Conservation (phyloP, 2,888 invertebrate genomes). For the Acleris laterana region DNA sequence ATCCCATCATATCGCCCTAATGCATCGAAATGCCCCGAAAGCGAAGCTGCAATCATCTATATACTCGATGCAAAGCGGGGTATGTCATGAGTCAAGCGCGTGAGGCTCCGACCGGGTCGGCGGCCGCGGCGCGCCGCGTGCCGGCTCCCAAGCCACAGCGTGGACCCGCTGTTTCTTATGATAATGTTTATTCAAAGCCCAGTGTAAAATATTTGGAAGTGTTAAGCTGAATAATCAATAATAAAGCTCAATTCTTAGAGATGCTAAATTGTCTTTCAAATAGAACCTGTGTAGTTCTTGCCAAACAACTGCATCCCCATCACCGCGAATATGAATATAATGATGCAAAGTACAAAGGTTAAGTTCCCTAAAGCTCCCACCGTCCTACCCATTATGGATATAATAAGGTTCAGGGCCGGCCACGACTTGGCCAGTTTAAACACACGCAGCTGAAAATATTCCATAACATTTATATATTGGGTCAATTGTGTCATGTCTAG, state of each 20-base stretch:
- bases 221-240: slow-evolving; percentile 80
- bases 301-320: slow-evolving; percentile 99
- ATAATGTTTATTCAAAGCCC: slow-evolving; percentile 81
- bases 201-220: slow-evolving; percentile 79
- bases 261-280: slow-evolving; percentile 80
- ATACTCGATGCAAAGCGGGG: slow-evolving; percentile 81
- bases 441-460: slow-evolving; percentile 93
- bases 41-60: slow-evolving; percentile 84
- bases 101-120: slow-evolving; percentile 63
- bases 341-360: slow-evolving; percentile 97
- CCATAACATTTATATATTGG: slow-evolving; percentile 66
- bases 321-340: slow-evolving; percentile 98
- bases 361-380: slow-evolving; percentile 97
- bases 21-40: slow-evolving; percentile 76
- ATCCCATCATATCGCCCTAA: slow-evolving; percentile 80
- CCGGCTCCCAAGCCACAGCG: slow-evolving; percentile 80
- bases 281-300: slow-evolving; percentile 91
- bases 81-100: slow-evolving; percentile 80
- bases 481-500: slow-evolving; percentile 37
- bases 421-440: slow-evolving; percentile 98
- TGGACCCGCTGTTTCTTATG: slow-evolving; percentile 70
- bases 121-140: slow-evolving; percentile 62
- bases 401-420: slow-evolving; percentile 97
- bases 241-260: slow-evolving; percentile 79
- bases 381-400: slow-evolving; percentile 97